A percentile compares a stretch with the other conserved stretches of the same genome.
phyloP scores from a whole-genome alignment of 2,797 vertebrate genomes.

The Ctenopoma multispine region DNA sequence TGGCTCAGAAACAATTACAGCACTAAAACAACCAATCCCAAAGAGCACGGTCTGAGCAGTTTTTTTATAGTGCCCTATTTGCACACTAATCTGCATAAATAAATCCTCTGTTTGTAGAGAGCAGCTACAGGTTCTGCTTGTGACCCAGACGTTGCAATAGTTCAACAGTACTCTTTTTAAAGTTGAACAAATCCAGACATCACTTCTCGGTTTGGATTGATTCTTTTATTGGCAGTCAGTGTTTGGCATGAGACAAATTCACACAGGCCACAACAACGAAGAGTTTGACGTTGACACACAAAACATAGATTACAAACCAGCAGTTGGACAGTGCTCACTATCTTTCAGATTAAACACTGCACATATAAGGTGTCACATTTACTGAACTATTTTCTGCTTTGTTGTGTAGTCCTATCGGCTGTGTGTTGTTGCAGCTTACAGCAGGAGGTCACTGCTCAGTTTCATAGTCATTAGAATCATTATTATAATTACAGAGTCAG shows the following conservation, averaged over 20 bases:
- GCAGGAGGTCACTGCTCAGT: conserved; percentile 46
- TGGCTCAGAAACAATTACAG: conserved; percentile 39
- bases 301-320: conserved; percentile 45
- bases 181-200: conserved; percentile 31
- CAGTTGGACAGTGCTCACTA: conserved; percentile 29
- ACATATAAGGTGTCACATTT: conserved; percentile 46
- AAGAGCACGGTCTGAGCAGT: conserved; percentile 18
- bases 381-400: conserved; percentile 23
- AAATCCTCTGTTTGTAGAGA: conserved; percentile 25
- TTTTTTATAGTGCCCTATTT: conserved; percentile 33
- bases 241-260: conserved; percentile 66
- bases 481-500: conserved; percentile 54
- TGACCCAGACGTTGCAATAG: conserved; percentile 32
- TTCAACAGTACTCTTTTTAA: not conserved
- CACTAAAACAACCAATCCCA: conserved; percentile 34
- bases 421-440: conserved; percentile 26
- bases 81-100: conserved; percentile 48
- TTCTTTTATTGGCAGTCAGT: conserved; percentile 80
- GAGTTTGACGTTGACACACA: conserved; percentile 59
- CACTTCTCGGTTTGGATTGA: conserved; percentile 34
- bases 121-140: conserved; percentile 32
- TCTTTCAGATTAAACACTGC: conserved; percentile 33
- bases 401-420: conserved; percentile 38
- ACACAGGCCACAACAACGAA: conserved; percentile 60
- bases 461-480: conserved; percentile 53